Base-by-base conservation (phyloP, 1,140 invertebrate genomes). In the Leptinotarsa texana region DNA sequence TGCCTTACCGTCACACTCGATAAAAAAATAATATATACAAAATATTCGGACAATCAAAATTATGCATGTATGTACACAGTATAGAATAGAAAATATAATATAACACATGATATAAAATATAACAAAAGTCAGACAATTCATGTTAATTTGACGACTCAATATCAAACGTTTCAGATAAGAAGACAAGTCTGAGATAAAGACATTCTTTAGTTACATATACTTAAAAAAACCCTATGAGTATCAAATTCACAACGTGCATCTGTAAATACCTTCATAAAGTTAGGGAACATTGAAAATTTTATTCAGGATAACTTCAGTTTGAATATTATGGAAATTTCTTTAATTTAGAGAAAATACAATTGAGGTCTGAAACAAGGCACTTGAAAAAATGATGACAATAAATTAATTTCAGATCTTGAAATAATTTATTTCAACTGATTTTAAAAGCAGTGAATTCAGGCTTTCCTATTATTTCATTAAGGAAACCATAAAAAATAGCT, bases 11-110 rank as follows among this genome's bases (percentile, higher is more conserved):
- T 67, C 65, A 67, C 33, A 67, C 33, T 67, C 24, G 15, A 67
- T 67, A 67, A 69, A 69, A 69, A 69, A 69, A 69, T n/a, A 18
- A 47, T 69, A 69, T 69, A 33, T 69, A 69, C 68, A 69, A 69
- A 69, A n/a, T 48, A 22, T 51, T 22, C 33, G 48, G 24, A 48
- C 2, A 18, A 48, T 48, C 6, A 67, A 67, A 67, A 57, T 57
- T 57, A 57, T 42, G 33, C 33, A 42, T 42, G 33, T 57, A 57
- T 57, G 51, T 57, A 57, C 51, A 57, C 17, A 57, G 6, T 57
- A 18, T 57, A 57, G 51, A 57, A 17, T 57, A 57, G 51, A 57
- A 67, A 67, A 22, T 24, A 65, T 22, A 67, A 67, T 67, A 67
- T 67, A 67, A 67, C 65, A 67, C 65, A 67, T 67, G 17, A 24